Evolutionary conservation across 1,140 invertebrate species (phyloP).

Genomic region (Ladona fulva): DNA sequence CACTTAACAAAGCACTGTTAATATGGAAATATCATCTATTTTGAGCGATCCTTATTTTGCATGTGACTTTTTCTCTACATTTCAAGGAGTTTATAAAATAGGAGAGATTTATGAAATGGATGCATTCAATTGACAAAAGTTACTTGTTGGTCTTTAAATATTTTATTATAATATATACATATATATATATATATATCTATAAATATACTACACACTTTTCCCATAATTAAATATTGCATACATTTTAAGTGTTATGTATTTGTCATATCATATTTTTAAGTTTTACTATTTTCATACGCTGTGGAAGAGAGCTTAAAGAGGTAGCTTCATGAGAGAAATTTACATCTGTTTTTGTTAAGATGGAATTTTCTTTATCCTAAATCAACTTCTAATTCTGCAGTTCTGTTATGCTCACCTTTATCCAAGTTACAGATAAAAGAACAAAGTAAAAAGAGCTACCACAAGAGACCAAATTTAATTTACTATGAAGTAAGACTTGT

Average conservation of each 20-base stretch:
- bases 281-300: constrained; percentile 3
- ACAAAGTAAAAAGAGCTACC: too few relatives aligned
- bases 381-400: too few relatives aligned
- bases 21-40: background rate
- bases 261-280: constrained; percentile 1
- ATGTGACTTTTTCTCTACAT: background rate
- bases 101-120: constrained; percentile 6
- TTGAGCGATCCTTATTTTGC: constrained; percentile 1
- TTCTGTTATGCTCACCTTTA: too few relatives aligned
- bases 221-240: constrained; percentile 2
- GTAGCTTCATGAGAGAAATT: background rate
- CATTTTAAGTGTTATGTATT: constrained; percentile 8
- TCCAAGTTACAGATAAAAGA: too few relatives aligned
- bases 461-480: too few relatives aligned
- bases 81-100: background rate
- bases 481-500: too few relatives aligned
- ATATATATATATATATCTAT: background rate
- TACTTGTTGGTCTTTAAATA: constrained; percentile 7
- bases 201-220: constrained; percentile 1
- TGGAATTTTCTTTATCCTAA: background rate
- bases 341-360: background rate
- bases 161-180: background rate
- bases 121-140: constrained; percentile 2
- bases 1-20: background rate
- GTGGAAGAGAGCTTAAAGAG: background rate